These are phyloP conservation scores for Engraulis encrasicolus DNA, from an alignment of 2,113 vertebrate genomes.

Conservation along the genomic window DNA sequence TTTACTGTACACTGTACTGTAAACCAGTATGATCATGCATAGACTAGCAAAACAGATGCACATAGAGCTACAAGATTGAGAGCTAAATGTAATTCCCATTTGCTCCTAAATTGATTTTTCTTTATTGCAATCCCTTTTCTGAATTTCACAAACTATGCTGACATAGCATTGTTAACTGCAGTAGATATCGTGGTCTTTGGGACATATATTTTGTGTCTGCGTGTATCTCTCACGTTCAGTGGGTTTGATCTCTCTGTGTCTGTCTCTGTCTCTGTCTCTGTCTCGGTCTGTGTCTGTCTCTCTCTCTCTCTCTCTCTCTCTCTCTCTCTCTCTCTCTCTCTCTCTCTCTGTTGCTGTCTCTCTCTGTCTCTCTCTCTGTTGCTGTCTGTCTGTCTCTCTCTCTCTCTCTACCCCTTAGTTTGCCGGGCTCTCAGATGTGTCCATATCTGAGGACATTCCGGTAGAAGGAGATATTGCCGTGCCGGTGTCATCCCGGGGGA, in stretches of 20 bases:
- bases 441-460: conserved; percentile 86
- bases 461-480: conserved; percentile 95
- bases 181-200: too few species aligned
- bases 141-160: neutral
- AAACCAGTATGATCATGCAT: too few species aligned
- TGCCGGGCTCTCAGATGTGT: conserved; percentile 88
- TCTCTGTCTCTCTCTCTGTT: neutral
- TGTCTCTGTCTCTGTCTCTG: neutral
- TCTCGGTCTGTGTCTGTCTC: too few species aligned
- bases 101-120: too few species aligned
- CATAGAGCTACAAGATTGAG: too few species aligned
- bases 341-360: too few species aligned
- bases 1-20: too few species aligned
- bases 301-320: neutral
- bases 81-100: too few species aligned
- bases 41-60: too few species aligned
- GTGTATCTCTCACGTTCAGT: too few species aligned
- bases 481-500: conserved; percentile 72
- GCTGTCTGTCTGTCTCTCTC: neutral
- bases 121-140: neutral
- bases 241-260: too few species aligned
- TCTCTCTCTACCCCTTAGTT: conserved; percentile 70
- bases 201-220: too few species aligned
- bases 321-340: neutral
- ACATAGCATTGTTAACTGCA: neutral